Evolutionary conservation across 2,888 invertebrate genomes (phyloP).

Genomic region (Metacarcinus magister): DNA sequence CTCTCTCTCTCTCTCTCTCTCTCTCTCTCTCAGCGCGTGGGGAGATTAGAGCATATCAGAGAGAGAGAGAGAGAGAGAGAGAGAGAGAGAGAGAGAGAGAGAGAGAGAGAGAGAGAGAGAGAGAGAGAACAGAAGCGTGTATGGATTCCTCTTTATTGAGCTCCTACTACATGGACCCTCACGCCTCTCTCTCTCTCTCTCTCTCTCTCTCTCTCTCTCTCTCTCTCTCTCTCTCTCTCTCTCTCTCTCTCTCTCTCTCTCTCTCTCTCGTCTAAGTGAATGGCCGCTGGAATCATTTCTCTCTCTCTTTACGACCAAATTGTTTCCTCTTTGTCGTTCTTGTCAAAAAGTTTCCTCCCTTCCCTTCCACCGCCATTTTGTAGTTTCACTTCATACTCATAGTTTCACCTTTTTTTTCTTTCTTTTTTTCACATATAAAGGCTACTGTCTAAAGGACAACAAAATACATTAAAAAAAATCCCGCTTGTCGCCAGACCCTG

Average conservation of each 20-base stretch:
- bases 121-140: not conserved
- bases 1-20: too few relatives aligned
- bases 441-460: too few relatives aligned
- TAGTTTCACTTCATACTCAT: not conserved
- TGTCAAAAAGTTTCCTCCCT: not conserved
- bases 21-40: too few relatives aligned
- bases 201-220: slow-evolving; percentile 26
- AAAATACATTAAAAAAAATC: too few relatives aligned
- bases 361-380: not conserved
- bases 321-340: not conserved
- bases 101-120: not conserved
- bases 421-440: too few relatives aligned
- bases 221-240: slow-evolving; percentile 26
- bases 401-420: too few relatives aligned
- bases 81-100: too few relatives aligned
- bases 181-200: not conserved
- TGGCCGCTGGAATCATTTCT: not conserved
- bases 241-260: not conserved
- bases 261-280: slow-evolving; percentile 18
- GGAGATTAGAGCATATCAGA: too few relatives aligned
- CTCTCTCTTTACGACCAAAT: not conserved
- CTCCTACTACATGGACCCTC: not conserved
- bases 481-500: too few relatives aligned
- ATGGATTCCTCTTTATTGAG: slow-evolving; percentile 37
- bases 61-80: too few relatives aligned